Percentiles rank a stretch among this genome's conserved stretches.
These are phyloP conservation scores for Candoia aspera DNA, from an alignment of 2,113 vertebrate species.

Conservation along the genomic window DNA sequence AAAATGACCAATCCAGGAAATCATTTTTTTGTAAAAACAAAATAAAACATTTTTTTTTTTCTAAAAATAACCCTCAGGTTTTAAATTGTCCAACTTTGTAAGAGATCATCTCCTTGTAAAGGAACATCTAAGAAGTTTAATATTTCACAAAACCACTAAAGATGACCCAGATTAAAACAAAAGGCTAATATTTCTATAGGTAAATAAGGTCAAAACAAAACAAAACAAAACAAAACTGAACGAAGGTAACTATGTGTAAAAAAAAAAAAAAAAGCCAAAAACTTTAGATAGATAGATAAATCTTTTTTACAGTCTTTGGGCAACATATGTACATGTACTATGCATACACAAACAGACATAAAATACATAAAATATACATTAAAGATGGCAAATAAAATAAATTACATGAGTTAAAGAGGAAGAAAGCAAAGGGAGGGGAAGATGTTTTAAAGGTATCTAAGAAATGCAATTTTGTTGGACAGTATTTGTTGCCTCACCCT, in stretches of 20 bases:
- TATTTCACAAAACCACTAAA: not conserved
- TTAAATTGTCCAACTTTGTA: not conserved
- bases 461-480: not conserved
- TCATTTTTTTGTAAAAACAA: too few relatives aligned
- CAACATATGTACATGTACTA: not conserved
- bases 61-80: not conserved
- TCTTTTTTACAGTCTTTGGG: not conserved
- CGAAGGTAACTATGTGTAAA: not conserved
- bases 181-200: too few relatives aligned
- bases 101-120: not conserved
- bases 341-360: not conserved
- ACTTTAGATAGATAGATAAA: not conserved
- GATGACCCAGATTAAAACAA: not conserved
- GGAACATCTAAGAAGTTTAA: not conserved
- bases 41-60: too few relatives aligned
- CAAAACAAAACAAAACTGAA: too few relatives aligned
- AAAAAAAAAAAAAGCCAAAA: not conserved
- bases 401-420: not conserved
- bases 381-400: not conserved
- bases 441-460: not conserved
- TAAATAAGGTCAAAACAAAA: not conserved
- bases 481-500: not conserved
- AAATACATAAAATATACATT: not conserved
- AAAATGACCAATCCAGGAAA: not conserved
- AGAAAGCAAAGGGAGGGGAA: not conserved